Evolutionary conservation across 2,797 vertebrate genomes (phyloP).

Genomic region (Propithecus perrieri): DNA sequence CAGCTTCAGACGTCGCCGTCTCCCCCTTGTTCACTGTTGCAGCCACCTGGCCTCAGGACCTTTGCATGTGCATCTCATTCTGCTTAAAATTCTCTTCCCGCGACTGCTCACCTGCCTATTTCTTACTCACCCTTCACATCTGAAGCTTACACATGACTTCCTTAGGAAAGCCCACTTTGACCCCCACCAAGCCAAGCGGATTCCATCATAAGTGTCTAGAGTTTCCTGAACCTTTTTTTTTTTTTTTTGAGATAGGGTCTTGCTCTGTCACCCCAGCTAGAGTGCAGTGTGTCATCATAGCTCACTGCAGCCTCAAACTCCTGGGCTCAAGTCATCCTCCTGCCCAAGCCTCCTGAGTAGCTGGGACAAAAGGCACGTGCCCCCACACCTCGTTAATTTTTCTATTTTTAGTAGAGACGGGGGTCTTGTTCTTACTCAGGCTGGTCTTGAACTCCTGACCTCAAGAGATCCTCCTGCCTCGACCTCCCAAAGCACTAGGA

Average conservation of each 20-base stretch:
- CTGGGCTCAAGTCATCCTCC: neutral
- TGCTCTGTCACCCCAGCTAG: neutral
- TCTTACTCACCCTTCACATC: neutral
- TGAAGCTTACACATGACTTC: neutral
- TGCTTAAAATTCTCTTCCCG: neutral
- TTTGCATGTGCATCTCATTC: neutral
- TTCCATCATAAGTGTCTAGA: too few species aligned
- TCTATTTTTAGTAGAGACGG: neutral
- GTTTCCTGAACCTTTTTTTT: neutral
- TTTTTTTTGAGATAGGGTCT: neutral
- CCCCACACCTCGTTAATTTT: neutral
- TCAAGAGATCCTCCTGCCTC: neutral
- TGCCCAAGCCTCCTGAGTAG: neutral
- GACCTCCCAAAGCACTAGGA: neutral
- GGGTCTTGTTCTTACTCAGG: neutral
- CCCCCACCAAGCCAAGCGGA: neutral
- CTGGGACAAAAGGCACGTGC: neutral
- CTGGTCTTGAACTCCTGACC: neutral
- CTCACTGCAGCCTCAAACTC: neutral
- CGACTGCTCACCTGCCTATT: neutral
- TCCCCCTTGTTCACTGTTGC: neutral
- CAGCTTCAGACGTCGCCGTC: too few species aligned
- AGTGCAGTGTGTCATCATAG: neutral
- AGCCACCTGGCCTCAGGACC: neutral
- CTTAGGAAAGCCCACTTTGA: neutral